Percentiles rank a stretch among this genome's conserved stretches.
Conservation (phyloP, 1,140 invertebrate species). For the Melitaea cinxia region DNA sequence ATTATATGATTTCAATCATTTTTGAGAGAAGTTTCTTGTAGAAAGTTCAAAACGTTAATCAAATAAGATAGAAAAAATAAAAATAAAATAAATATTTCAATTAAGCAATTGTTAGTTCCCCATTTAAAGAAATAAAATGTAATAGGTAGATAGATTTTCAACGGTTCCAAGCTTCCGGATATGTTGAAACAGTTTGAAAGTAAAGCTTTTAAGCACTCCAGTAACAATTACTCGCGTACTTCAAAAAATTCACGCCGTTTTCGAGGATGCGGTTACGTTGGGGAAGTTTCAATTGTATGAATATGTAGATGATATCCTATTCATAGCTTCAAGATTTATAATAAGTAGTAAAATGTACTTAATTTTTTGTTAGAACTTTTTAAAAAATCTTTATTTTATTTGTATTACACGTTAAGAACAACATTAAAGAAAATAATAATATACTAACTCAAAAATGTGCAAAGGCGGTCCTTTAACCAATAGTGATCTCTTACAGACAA, state of each 20-base stretch:
- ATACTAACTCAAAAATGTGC: no score
- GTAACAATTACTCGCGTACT: constrained; percentile 42
- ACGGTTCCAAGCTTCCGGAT: constrained; percentile 23
- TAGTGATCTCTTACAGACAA: no score
- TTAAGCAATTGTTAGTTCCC: background rate
- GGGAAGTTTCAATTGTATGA: constrained; percentile 25
- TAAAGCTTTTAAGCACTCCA: constrained; percentile 48
- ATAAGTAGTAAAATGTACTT: background rate
- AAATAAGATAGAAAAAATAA: background rate
- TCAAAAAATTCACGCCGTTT: constrained; percentile 35
- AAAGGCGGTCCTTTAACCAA: no score
- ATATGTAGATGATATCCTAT: constrained; percentile 15
- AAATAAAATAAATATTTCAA: background rate
- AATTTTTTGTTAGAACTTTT: background rate
- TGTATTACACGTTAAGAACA: no score
- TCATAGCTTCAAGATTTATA: background rate
- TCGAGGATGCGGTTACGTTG: constrained; percentile 27
- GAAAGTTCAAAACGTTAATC: no score
- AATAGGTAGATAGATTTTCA: constrained; percentile 11
- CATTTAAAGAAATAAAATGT: constrained; percentile 8
- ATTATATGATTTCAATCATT: no score
- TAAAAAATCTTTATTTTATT: no score
- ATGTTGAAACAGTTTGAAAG: constrained; percentile 42
- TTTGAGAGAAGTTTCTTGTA: no score
- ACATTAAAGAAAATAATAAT: no score